Evolutionary conservation across 2,888 invertebrate species (phyloP).

Genomic region (Nemapogon koenigi): DNA sequence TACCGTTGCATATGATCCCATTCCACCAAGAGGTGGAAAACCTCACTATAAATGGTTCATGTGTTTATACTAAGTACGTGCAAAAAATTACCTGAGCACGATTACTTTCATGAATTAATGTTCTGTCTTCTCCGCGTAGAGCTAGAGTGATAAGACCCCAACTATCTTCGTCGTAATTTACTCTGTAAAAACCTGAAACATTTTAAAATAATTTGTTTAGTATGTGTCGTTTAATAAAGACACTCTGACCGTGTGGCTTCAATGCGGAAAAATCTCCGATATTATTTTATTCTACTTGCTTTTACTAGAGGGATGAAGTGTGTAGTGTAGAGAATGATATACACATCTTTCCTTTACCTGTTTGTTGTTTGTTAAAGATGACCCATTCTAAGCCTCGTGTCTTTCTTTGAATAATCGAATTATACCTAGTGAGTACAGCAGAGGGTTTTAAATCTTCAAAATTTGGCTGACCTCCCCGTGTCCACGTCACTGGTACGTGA

Average conservation of each 20-base stretch:
- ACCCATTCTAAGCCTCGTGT: constrained; percentile 58
- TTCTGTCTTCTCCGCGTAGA: constrained; percentile 39
- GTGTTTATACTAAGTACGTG: too few relatives aligned
- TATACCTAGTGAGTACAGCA: constrained; percentile 26
- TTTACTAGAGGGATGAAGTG: too few relatives aligned
- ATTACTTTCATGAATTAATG: constrained; percentile 65
- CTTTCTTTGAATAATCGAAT: constrained; percentile 28
- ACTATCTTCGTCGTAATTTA: constrained; percentile 64
- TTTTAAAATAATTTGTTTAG: too few relatives aligned
- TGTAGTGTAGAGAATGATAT: too few relatives aligned
- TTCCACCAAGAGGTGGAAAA: too few relatives aligned
- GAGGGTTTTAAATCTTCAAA: constrained; percentile 45
- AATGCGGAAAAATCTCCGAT: too few relatives aligned
- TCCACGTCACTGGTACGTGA: constrained; percentile 53
- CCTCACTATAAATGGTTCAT: too few relatives aligned
- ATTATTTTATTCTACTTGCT: too few relatives aligned
- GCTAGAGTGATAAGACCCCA: constrained; percentile 63
- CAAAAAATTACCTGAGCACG: constrained; percentile 72
- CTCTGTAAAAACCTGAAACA: constrained; percentile 64
- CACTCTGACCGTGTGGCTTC: too few relatives aligned
- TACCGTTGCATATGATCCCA: too few relatives aligned
- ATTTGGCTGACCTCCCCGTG: constrained; percentile 35
- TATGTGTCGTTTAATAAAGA: too few relatives aligned
- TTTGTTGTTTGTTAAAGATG: constrained; percentile 66
- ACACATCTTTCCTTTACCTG: too few relatives aligned